Base-by-base conservation (phyloP, 2,888 invertebrate genomes). In the Scaptomyza caliginosa region DNA sequence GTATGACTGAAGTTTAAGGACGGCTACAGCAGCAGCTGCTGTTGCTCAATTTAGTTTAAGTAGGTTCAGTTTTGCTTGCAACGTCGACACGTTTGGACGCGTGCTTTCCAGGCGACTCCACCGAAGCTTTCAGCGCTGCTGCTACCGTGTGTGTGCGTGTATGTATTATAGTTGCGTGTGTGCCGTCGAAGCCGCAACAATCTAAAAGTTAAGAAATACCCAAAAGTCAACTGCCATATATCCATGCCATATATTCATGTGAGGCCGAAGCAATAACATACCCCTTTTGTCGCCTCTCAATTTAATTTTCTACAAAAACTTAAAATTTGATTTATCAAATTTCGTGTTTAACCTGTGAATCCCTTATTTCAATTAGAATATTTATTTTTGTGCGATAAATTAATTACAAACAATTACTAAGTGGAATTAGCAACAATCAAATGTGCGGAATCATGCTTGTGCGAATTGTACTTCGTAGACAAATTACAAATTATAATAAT, bases 1-100 rank as follows among this genome's bases (percentile, higher is more conserved):
- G 48, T 28, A 1, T 4, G 17, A 52, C 49, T 76, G 67, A 78
- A 82, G 67, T 75, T 77, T 80, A 82, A 84, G 81, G 84, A 77
- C 77, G 86, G 83, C 45, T 28, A 76, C 76, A 85, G 78, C 49
- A 56, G 62, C 66, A 39, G 64, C 66, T 38, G 51, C 40, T 38
- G 59, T 10, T 55, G 62, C 77, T 79, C 64, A 77, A 75, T 80
- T 74, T 48, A 16, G 16, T 28, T 45, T 19, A 28, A 19, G n/a
- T 45, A 11, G 19, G 17, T 45, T 45, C 66, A 81, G 85, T 84
- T 77, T 57, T 67, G 67, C 67, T 72, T 67, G 67, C 56, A 62
- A 54, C 70, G 77, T 70, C 66, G 70, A 51, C 48, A 60, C 65
- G 63, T 54, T 39, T 63, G 65, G 80, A 76, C 77, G 86, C 65